Evolutionary conservation across 2,797 vertebrate genomes (phyloP).

Genomic region (Epinephelus coioides): DNA sequence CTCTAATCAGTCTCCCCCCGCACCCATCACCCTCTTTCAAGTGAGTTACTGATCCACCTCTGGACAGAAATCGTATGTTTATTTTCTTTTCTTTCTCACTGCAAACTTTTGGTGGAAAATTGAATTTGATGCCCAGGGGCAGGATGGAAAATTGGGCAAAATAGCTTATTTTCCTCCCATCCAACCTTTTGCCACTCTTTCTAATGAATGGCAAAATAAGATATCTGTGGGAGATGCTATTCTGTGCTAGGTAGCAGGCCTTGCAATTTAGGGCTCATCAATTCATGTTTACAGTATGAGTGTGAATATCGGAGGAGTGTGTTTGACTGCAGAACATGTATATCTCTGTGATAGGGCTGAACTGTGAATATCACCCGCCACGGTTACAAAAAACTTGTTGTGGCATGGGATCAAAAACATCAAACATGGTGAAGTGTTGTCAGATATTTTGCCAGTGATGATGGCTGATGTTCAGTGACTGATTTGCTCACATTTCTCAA

Average conservation of each 20-base stretch:
- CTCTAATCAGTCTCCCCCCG: constrained; percentile 80
- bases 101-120: constrained; percentile 87
- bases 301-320: constrained; percentile 53
- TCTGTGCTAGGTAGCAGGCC: constrained; percentile 42
- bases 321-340: constrained; percentile 52
- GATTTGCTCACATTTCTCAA: constrained; percentile 29
- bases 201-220: constrained; percentile 86
- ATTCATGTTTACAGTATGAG: constrained; percentile 69
- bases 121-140: constrained; percentile 90
- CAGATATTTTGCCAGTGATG: constrained; percentile 12
- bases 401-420: constrained; percentile 42
- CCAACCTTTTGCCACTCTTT: constrained; percentile 80
- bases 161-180: constrained; percentile 85
- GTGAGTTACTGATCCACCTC: constrained; percentile 86
- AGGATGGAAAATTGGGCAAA: constrained; percentile 89
- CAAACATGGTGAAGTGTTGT: constrained; percentile 28
- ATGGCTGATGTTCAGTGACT: constrained; percentile 33
- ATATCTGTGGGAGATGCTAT: constrained; percentile 79
- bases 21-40: constrained; percentile 75
- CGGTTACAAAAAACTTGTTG: constrained; percentile 12
- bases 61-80: constrained; percentile 84
- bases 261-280: constrained; percentile 76
- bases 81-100: constrained; percentile 82
- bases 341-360: constrained; percentile 31
- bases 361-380: constrained; percentile 32